Conservation (phyloP, 1,140 invertebrate genomes). For the Hermatobates lingyangjiaoensis region DNA sequence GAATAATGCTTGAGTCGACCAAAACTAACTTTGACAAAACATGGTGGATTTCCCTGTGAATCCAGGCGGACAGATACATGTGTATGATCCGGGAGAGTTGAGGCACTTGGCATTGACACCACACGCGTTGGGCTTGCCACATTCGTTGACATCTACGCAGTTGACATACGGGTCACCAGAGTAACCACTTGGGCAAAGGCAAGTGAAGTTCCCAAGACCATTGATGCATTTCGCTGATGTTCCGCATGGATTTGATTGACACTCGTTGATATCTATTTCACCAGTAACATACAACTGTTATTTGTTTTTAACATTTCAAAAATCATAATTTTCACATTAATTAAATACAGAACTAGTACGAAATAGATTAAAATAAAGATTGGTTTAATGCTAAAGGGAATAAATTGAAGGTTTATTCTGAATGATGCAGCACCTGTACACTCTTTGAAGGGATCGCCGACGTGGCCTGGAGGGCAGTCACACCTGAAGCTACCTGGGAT, state of each 20-base stretch:
- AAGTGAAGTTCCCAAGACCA: constrained; percentile 49
- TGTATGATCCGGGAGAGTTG: constrained; percentile 52
- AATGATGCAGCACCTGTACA: constrained; percentile 54
- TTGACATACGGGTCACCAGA: constrained; percentile 29
- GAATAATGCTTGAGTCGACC: not conserved
- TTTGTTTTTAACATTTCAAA: no score
- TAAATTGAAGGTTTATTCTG: constrained; percentile 12
- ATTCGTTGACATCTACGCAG: constrained; percentile 47
- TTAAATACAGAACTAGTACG: no score
- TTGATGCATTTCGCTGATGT: constrained; percentile 52
- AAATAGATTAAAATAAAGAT: no score
- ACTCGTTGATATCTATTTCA: constrained; percentile 31
- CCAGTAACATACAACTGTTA: no score
- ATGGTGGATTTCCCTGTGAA: constrained; percentile 37
- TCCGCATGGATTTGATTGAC: constrained; percentile 37
- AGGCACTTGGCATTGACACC: constrained; percentile 49
- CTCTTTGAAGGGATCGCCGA: constrained; percentile 46
- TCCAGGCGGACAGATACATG: constrained; percentile 49
- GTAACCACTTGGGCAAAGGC: constrained; percentile 53
- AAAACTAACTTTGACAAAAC: constrained; percentile 59
- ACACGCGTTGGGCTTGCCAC: constrained; percentile 37
- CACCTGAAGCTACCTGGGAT: constrained; percentile 52
- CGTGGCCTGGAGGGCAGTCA: constrained; percentile 51
- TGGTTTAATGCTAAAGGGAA: no score
- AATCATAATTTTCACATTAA: no score